Base-by-base conservation (phyloP, 1,140 invertebrate genomes). In the Conopomorpha cramerella region DNA sequence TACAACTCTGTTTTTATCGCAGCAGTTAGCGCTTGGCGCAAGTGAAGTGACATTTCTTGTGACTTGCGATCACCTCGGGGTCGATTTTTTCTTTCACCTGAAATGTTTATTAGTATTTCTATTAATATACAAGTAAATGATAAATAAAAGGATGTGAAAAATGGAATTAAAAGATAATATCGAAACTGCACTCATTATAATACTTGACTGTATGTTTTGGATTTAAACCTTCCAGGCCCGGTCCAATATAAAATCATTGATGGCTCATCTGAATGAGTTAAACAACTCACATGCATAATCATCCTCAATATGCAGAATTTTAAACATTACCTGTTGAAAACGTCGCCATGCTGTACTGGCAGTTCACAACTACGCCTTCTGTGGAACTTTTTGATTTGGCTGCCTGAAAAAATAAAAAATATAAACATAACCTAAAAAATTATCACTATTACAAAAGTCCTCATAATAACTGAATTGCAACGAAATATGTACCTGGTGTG, bases 341-440 rank as follows among this genome's bases (percentile, higher is more conserved):
- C 27, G 92, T 93, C 2, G 95, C 94, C 85, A 93, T 94, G 58
- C 92, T 96, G 60, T 95, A 98, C 55, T 98, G 93, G 61, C 94
- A 96, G 65, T 98, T 98, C 0, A 98, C 86, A 13, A 94, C 79
- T 3, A 88, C 89, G 46, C 82, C 81, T 55, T 90, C 91, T 82
- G 84, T 55, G 76, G 80, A 35, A 73, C 78, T 74, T 83, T 91
- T 65, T 17, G 72, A 60, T 74, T 82, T 66, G n/a, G 78, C 55
- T 10, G 80, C 79, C 76, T 79, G 49, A 40, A 76, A 77, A 27
- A 10, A 6, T 23, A 23, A n/a, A n/a, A n/a, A n/a, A n/a, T n/a
- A 18, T 15, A 38, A 13, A 18, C 10, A 30, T n/a, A 16, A 23
- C n/a, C n/a, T n/a, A n/a, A n/a, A n/a, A n/a, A n/a, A n/a, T n/a